Evolutionary conservation across 2,888 invertebrate genomes (phyloP), one percentile per base, ranked within the genome.

Genomic region (Physocephala rufipes): DNA sequence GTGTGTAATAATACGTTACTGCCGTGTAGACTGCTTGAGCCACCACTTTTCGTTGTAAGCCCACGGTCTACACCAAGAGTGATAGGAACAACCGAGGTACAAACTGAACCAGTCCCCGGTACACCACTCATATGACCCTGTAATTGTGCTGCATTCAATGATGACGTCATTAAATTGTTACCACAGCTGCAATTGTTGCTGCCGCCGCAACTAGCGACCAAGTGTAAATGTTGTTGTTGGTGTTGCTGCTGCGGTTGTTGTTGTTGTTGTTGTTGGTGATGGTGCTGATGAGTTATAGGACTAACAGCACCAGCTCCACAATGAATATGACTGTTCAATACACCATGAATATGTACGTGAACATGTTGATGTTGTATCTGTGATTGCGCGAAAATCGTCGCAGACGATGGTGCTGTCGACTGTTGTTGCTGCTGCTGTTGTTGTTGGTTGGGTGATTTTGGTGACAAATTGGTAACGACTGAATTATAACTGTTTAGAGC

Each of bases 401-500:
- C 78, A 74, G 81, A 73, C 72, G 74, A 36, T 36, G 9, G 9
- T 4, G 36, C 47, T 78, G 80, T n/a, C 30, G 77, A 78, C 13
- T 36, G 36, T n/a, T n/a, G n/a, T n/a, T n/a, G n/a, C n/a, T n/a
- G n/a, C n/a, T 73, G 80, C 75, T 76, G 83, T 75, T 78, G 83
- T 66, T 76, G 79, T 47, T 63, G 45, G 45, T 24, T 64, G 78
- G 86, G 86, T 72, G 86, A 86, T 82, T 86, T 86, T 74, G 86
- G 86, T 74, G 86, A 85, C 81, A 82, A 83, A 81, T 83, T 85
- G 78, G 78, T 70, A 72, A 72, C 76, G 82, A 86, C 80, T 83
- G 85, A 81, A 83, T 85, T 86, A 85, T 85, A 86, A 85, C 85
- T 86, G 83, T 81, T 85, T 81, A 86, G 81, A 79, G 84, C 84